Percentiles rank a stretch among this genome's conserved stretches.
Conservation (phyloP, 2,888 invertebrate genomes). For the Heliconius ismenius region DNA sequence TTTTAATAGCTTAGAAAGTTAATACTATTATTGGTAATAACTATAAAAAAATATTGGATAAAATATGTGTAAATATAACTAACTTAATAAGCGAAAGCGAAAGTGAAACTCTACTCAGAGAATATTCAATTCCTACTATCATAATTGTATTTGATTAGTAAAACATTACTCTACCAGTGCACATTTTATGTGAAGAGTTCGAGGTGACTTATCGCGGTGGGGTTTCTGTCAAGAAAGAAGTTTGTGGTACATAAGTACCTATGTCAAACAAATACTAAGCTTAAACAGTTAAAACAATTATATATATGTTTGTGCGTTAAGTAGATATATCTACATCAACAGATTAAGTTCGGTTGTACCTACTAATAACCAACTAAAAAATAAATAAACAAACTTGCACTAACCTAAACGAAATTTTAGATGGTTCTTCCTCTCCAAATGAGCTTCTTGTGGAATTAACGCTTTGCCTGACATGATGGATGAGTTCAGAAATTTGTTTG, state of each 20-base stretch:
- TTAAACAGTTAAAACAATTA: no score
- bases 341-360: constrained; percentile 4
- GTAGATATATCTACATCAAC: background rate
- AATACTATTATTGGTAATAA: background rate
- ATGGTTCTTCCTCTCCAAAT: constrained; percentile 58
- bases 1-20: constrained; percentile 15
- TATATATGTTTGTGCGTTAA: no score
- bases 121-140: no score
- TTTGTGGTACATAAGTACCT: no score
- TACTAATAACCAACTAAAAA: constrained; percentile 46
- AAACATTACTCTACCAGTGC: no score
- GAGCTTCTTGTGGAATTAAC: constrained; percentile 66
- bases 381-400: constrained; percentile 53
- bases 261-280: no score
- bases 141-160: no score
- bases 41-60: background rate
- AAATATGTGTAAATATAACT: background rate
- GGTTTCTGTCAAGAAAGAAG: no score
- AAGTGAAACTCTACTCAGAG: background rate
- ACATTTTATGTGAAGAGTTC: no score
- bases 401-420: constrained; percentile 52
- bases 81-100: background rate
- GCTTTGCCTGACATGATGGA: constrained; percentile 71
- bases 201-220: no score
- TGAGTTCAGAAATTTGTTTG: constrained; percentile 72